Evolutionary conservation across 2,113 vertebrate species (phyloP), one percentile per base, ranked within the genome.

Genomic region (Bostrychus sinensis): DNA sequence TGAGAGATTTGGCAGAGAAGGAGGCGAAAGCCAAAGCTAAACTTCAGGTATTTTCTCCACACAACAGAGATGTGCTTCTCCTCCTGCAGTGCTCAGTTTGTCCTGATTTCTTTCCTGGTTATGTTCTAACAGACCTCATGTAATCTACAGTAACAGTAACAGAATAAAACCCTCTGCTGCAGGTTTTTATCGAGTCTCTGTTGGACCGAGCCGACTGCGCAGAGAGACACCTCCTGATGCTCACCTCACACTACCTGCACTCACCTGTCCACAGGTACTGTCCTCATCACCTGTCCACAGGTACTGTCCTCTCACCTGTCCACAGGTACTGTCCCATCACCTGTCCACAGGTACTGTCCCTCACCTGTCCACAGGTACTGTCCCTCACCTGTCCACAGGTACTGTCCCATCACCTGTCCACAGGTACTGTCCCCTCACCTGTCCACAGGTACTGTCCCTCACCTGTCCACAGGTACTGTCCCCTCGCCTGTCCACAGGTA

Each of bases 161-260:
- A 7, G 16, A 38, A 13, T 14, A 14, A 38, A 14, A 1, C 11
- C 8, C 2, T 46, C 3, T 42, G 1, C 4, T 13, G 10, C 66
- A 88, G 89, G 91, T 91, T 32, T 98, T 98, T 82, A 98, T 98
- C 0, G 96, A 98, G 92, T 91, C 95, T 71, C 86, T 98, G 74
- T 81, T 98, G 85, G 95, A 96, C 19, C 89, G 96, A 2, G 96
- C 95, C 0, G 96, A 97, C 75, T 89, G 91, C 0, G 96, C 96
- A 0, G 96, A 98, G 80, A 89, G 93, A 30, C 95, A 94, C 81
- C 81, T 98, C 0, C 93, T 95, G 89, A 92, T 94, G 77, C 93
- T 95, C 81, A 92, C 28, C 72, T 30, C 80, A 0, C 66, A 59
- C 57, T 19, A 65, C 6, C 66, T 59, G 32, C 43, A 19, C 41